These are phyloP conservation scores for Gymnoscopelus microlampas DNA, from an alignment of 2,797 vertebrate species.

Conservation along the genomic window DNA sequence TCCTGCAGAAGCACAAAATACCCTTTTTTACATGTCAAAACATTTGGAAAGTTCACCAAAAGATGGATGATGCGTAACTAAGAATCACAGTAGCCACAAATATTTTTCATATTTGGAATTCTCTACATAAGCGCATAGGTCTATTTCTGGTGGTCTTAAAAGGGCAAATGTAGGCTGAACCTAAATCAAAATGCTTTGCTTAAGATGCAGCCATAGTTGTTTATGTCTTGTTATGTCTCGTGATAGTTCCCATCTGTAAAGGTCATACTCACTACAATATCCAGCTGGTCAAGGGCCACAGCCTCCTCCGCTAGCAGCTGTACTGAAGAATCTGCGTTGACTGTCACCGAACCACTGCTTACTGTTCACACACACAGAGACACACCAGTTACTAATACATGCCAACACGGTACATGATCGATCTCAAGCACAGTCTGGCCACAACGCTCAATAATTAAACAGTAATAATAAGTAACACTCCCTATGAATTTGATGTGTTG, in stretches of 20 bases:
- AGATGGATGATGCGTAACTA: neutral
- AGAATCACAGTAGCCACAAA: too few relatives aligned
- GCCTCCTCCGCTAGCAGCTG: slow-evolving; percentile 93
- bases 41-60: neutral
- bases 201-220: neutral
- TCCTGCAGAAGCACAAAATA: neutral
- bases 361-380: slow-evolving; percentile 73
- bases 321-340: slow-evolving; percentile 92
- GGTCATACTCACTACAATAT: slow-evolving; percentile 86
- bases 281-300: slow-evolving; percentile 88
- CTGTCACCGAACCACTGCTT: slow-evolving; percentile 93
- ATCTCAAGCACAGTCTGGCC: too few relatives aligned
- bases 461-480: too few relatives aligned
- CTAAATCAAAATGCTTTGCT: neutral
- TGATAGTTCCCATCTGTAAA: neutral
- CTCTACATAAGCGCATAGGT: too few relatives aligned
- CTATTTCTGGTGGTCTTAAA: too few relatives aligned
- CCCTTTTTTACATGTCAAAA: neutral
- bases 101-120: too few relatives aligned
- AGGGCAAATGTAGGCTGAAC: too few relatives aligned
- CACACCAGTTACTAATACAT: slow-evolving; percentile 10
- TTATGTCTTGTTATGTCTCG: too few relatives aligned
- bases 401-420: too few relatives aligned
- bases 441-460: too few relatives aligned
- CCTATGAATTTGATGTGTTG: too few relatives aligned